Evolutionary conservation across 1,140 invertebrate genomes (phyloP), one percentile per base, ranked within the genome.

Genomic region (Sinella curviseta): DNA sequence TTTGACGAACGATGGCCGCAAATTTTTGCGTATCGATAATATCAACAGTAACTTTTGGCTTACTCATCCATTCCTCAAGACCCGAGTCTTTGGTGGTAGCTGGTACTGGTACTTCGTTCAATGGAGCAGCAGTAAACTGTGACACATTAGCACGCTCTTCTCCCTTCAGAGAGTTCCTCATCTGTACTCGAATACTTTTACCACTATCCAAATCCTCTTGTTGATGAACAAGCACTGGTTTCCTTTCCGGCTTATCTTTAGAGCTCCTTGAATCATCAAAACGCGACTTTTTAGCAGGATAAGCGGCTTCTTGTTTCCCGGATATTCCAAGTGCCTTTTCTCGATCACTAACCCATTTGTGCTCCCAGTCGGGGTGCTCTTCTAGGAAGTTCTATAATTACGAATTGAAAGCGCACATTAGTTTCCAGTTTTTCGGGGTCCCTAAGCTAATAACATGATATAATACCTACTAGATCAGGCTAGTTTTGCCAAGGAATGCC

Each of bases 281-380:
- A 1, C 48, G 24, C 4, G 54, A 57, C 0, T 81, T 77, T 26
- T 77, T 70, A 36, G 2, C 14, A 8, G 65, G 28, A 30, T 8
- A 31, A 31, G 1, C 36, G 17, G 30, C 14, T 31, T 74, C 34
- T 30, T 36, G 14, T 26, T 54, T 36, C 28, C 74, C 74, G 24
- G 33, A 48, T n/a, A 31, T 60, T 12, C 34, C 54, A 76, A 65
- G 35, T 76, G 93, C 92, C 82, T 92, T 92, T 83, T 94, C 92
- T 1, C 94, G 88, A 85, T 94, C 93, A 0, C 90, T 91, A 87
- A 94, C 90, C 93, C 93, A 95, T 83, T 94, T 93, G 0, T 90
- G 91, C 86, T 95, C 94, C 92, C 93, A 95, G 82, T 94, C 92
- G 0, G 93, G 93, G 87, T 94, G 94, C 86, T 94, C 91, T 65